Conservation (phyloP, 2,113 vertebrate genomes). For the Fulmarus glacialis region DNA sequence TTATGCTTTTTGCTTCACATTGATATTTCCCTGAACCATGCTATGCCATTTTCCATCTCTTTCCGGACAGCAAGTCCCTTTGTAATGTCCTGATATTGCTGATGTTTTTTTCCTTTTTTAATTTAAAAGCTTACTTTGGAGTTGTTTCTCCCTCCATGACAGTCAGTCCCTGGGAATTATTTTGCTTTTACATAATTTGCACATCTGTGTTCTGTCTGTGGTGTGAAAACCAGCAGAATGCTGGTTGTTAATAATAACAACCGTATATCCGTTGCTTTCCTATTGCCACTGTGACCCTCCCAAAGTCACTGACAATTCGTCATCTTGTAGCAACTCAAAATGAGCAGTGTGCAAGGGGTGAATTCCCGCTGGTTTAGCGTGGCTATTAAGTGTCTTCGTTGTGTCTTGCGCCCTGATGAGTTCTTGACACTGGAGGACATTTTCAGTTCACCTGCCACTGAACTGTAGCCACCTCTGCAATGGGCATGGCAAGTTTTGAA, state of each 20-base stretch:
- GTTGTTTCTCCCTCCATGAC: background rate
- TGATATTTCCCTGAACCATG: background rate
- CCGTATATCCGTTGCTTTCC: background rate
- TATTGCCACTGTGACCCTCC: background rate
- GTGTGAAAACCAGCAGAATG: background rate
- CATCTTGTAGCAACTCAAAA: background rate
- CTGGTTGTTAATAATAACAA: background rate
- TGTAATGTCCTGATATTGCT: background rate
- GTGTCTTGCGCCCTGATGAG: background rate
- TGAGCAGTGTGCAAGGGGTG: background rate
- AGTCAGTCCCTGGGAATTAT: background rate
- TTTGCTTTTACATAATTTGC: background rate
- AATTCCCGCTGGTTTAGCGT: background rate
- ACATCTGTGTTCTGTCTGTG: background rate
- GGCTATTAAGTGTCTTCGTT: background rate
- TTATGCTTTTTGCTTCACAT: background rate
- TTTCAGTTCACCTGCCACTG: background rate
- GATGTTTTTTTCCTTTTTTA: background rate
- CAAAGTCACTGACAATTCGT: background rate
- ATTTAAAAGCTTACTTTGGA: background rate
- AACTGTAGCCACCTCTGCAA: background rate
- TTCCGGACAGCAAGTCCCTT: background rate
- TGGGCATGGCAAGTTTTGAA: background rate
- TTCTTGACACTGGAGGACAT: background rate
- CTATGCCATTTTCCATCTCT: background rate